These are phyloP conservation scores for Trochalopteron elliotii DNA, from an alignment of 2,113 vertebrate species.

Conservation along the genomic window DNA sequence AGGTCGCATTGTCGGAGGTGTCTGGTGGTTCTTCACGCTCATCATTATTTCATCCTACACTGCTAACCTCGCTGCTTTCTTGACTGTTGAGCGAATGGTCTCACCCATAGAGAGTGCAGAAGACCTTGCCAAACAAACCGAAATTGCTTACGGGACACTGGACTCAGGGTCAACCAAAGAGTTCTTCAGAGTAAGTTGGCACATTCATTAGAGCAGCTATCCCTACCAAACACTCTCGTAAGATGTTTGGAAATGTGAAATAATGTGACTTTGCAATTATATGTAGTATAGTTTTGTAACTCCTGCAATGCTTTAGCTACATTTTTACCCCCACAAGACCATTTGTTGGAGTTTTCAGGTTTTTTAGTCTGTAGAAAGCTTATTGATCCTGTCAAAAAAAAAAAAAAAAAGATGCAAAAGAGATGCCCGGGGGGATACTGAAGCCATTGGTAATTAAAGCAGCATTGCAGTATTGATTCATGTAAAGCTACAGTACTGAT, in stretches of 20 bases:
- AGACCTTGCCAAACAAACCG: conserved; percentile 98
- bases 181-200: conserved; percentile 93
- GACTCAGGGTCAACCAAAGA: conserved; percentile 99
- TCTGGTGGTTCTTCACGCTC: conserved; percentile 99
- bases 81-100: conserved; percentile 98
- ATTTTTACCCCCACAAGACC: background rate
- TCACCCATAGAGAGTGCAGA: conserved; percentile 98
- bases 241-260: background rate
- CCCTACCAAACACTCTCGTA: background rate
- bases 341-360: conserved; percentile 17
- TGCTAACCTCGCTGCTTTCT: conserved; percentile 97
- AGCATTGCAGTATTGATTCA: conserved; percentile 27
- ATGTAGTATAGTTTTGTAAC: background rate
- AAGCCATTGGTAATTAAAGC: conserved; percentile 51
- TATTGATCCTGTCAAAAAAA: conserved; percentile 19
- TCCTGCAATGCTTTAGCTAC: background rate
- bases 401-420: background rate
- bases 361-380: conserved; percentile 47
- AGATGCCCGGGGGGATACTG: background rate
- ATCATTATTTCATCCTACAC: conserved; percentile 99
- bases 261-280: background rate
- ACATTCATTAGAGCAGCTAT: background rate
- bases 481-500: background rate
- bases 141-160: conserved; percentile 97
- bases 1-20: conserved; percentile 96